phyloP scores from a whole-genome alignment of 2,797 vertebrate species.

The Carcharodon carcharias region DNA sequence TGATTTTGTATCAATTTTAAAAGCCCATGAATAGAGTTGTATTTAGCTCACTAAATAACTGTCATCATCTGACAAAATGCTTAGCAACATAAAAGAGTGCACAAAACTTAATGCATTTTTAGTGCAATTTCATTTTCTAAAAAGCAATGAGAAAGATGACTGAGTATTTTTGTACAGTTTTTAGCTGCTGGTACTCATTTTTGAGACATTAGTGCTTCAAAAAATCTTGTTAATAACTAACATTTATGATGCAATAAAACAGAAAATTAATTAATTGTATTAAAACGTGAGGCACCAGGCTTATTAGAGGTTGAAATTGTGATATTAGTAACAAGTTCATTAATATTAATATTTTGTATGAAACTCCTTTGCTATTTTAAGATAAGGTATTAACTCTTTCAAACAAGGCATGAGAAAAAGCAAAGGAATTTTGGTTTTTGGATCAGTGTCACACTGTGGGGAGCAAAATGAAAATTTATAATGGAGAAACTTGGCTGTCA shows the following conservation, averaged over 20 bases:
- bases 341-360: background rate
- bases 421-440: background rate
- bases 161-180: background rate
- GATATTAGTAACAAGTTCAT: background rate
- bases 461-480: background rate
- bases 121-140: background rate
- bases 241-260: background rate
- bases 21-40: background rate
- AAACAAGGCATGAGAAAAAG: background rate
- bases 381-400: background rate
- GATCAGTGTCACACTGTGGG: background rate
- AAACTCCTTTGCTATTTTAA: constrained; percentile 7
- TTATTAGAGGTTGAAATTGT: background rate
- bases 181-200: background rate
- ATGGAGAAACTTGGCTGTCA: background rate
- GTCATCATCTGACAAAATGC: background rate
- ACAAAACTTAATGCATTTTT: background rate
- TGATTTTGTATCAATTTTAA: background rate
- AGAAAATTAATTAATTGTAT: background rate
- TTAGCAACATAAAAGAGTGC: background rate
- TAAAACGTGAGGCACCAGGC: background rate
- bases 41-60: background rate
- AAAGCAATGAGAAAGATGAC: background rate
- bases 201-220: background rate
- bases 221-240: background rate